A percentile compares a stretch with the other conserved stretches of the same genome.
phyloP scores from a whole-genome alignment of 2,797 vertebrate genomes.

The Adrianichthys oophorus region DNA sequence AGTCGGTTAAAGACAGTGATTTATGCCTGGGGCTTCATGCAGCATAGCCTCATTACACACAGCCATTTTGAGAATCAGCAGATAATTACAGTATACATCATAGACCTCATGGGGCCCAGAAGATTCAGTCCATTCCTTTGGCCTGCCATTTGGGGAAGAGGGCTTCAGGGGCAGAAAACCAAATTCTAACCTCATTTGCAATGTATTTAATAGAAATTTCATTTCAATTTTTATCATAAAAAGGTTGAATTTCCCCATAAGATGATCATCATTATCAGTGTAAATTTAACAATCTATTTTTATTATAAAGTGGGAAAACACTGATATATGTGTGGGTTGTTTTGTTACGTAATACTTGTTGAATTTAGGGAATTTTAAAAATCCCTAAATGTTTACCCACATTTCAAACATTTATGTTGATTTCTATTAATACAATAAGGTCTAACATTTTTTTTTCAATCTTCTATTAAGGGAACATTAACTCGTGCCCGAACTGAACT shows the following conservation, averaged over 20 bases:
- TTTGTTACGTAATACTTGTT: background rate
- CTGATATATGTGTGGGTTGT: constrained; percentile 2
- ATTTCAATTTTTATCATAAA: constrained; percentile 21
- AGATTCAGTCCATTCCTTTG: constrained; percentile 67
- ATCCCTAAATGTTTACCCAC: constrained; percentile 2
- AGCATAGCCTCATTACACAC: constrained; percentile 82
- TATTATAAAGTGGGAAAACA: constrained; percentile 8
- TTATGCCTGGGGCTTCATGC: constrained; percentile 73
- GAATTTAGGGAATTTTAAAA: constrained; percentile 10
- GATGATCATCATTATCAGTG: constrained; percentile 31
- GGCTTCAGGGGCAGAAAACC: constrained; percentile 56
- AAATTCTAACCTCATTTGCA: constrained; percentile 42
- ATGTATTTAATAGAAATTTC: constrained; percentile 26
- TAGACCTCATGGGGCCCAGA: constrained; percentile 68
- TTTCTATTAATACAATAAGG: constrained; percentile 12
- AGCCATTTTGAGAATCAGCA: constrained; percentile 84
- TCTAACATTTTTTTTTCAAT: constrained; percentile 65
- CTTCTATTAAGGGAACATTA: constrained; percentile 80
- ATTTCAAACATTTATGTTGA: constrained; percentile 10
- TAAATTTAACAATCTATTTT: constrained; percentile 25
- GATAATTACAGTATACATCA: constrained; percentile 86
- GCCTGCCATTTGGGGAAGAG: constrained; percentile 62
- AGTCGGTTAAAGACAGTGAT: constrained; percentile 81
- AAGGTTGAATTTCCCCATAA: constrained; percentile 32
- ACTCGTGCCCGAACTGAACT: constrained; percentile 83